Base-by-base conservation (phyloP, 2,113 vertebrate species). In the Stegastes partitus region DNA sequence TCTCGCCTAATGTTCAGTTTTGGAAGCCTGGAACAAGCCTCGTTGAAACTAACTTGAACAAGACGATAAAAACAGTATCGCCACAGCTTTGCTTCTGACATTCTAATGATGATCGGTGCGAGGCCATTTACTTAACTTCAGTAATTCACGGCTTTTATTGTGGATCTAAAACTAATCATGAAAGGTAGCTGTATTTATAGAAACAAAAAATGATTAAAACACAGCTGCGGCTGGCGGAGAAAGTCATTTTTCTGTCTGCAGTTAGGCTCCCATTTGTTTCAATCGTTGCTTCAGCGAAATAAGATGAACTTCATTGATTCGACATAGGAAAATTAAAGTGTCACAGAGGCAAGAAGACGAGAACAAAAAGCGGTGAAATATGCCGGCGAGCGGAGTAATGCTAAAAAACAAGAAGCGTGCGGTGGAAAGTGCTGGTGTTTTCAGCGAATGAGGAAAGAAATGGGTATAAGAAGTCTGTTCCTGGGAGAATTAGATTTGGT, bases 221-320 rank as follows among this genome's bases (percentile, higher is more conserved):
- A 62, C 68, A 59, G 54, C 67, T 37, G 31, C 7, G 21, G 22
- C 57, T 47, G 58, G 26, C 55, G 22, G 64, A 42, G 39, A 73
- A 25, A 68, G 47, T 50, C 2, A 47, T 78, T 62, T 82, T 62
- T 79, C 51, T 21, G 23, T 51, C 58, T 58, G 63, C 71, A 7
- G 58, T 59, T 74, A 74, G 44, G 54, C 44, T 21, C 18, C 54
- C 26, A 67, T 74, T 84, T 77, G 58, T 82, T 84, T 77, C n/a
- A 57, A 21, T 45, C 9, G 2, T 72, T 62, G 45, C 81, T 14
- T 62, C 65, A n/a, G 39, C 64, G 5, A 73, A 79, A 82, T 70
- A 51, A 79, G 64, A 82, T 77, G 49, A 70, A 63, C 47, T 58
- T 74, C 71, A 89, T 77, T 74, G 76, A 82, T 84, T 71, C 16